phyloP scores from a whole-genome alignment of 1,140 invertebrate genomes.

The Papilio helenus region DNA sequence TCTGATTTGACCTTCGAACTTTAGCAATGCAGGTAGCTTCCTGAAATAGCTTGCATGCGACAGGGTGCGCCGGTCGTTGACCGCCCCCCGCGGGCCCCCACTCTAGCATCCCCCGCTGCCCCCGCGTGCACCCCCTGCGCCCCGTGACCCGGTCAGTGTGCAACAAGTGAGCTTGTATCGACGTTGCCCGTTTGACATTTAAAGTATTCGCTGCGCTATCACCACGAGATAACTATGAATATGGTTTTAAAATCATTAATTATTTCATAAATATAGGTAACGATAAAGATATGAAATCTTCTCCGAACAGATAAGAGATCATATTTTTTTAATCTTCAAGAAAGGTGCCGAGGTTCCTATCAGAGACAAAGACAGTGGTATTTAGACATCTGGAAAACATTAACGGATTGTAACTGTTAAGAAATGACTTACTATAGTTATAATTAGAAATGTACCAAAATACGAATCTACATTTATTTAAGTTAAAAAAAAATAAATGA shows the following conservation, averaged over 20 bases:
- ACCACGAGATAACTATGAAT: constrained; percentile 20
- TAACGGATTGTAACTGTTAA: no score
- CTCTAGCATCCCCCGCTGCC: constrained; percentile 39
- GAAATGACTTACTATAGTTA: no score
- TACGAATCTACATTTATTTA: no score
- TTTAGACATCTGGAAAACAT: background rate
- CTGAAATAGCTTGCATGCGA: constrained; percentile 70
- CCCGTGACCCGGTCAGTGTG: constrained; percentile 71
- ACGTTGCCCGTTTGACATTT: constrained; percentile 77
- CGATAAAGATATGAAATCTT: background rate
- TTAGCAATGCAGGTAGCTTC: constrained; percentile 70
- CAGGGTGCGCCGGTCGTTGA: constrained; percentile 67
- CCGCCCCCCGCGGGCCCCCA: constrained; percentile 47
- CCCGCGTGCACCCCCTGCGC: constrained; percentile 42
- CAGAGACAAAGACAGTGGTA: background rate
- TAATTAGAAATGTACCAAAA: no score
- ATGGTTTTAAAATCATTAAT: constrained; percentile 5
- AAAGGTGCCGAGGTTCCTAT: background rate
- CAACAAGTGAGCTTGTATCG: constrained; percentile 77
- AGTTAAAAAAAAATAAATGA: no score
- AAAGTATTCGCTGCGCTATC: constrained; percentile 42
- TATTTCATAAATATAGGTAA: background rate
- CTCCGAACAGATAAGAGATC: background rate
- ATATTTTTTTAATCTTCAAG: background rate
- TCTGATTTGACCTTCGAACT: constrained; percentile 71